Base-by-base conservation (phyloP, 2,797 vertebrate genomes). In the Oceanodroma leucorhoa region DNA sequence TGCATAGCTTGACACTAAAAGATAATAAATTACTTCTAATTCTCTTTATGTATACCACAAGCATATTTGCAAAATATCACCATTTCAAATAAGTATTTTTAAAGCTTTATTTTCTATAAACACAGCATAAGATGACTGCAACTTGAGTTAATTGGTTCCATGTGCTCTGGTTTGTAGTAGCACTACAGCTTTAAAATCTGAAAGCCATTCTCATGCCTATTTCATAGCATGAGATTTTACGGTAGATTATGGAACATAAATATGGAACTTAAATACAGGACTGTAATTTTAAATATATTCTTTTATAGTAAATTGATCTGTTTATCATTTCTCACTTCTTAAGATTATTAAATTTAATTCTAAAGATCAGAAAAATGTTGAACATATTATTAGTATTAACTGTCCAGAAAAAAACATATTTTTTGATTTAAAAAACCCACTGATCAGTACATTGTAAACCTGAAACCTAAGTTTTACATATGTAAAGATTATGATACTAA, bases 71-170 rank as follows among this genome's bases (percentile, higher is more conserved):
- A 80, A 76, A 89, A 67, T n/a, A 53, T 61, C n/a, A 41, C 18
- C 27, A 41, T 83, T 94, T 80, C 32, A 73, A 86, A 23, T 89
- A 58, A 70, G 41, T 61, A 53, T 89, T 92, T 88, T 69, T 80
- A 38, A 91, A 90, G 19, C 16, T 66, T 86, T 66, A 36, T 81
- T 83, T 96, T 82, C 32, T 92, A 32, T 72, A 95, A 89, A 84
- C 48, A 48, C 43, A 70, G 36, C 23, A 26, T 48, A 70, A 82
- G 30, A 58, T 83, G 40, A 64, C 46, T 90, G 15, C 43, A 82
- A 5, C 72, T 53, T 51, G 29, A 77, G 19, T 80, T 94, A 76
- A 94, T 71, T 93, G 32, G 48, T 95, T 96, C 61, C 76, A 67
- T 34, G 55, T 93, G 60, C 34, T 82, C 26, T 78, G 57, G 16